Evolutionary conservation across 2,113 vertebrate species (phyloP), one percentile per base, ranked within the genome.

Genomic region (Bagarius yarrelli): DNA sequence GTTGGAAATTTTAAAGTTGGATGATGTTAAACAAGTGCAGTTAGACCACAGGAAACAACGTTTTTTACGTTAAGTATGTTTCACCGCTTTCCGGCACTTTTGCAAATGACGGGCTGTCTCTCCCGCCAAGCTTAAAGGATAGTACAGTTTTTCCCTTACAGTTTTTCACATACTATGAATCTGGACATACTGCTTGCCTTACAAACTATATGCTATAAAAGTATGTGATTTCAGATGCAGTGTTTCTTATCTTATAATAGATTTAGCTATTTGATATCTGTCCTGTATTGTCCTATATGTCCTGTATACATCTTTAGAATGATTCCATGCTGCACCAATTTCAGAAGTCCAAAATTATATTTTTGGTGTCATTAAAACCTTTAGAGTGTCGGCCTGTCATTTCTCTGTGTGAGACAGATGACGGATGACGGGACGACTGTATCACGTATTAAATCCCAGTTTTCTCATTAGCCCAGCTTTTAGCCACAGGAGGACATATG

Each of bases 371-470:
- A 19, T 25, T 59, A 59, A 59, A 36, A 21, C 0, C 11, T 14
- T 36, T 18, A 16, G 34, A 19, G 40, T 32, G 55, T 32, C 64
- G 25, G 73, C 69, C 79, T 34, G 69, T 44, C 50, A 72, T 25
- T 77, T 70, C 75, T 63, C 69, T 30, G 47, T 82, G 78, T 57
- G 47, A 78, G 4, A 21, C 27, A 57, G 53, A 79, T 74, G 40
- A 61, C 59, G 79, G 60, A 77, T 76, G 80, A 57, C 76, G 80
- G 64, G 67, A 82, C 84, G 71, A 80, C 82, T 72, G 72, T 80
- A 76, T 72, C 59, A 27, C 77, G 50, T 44, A 80, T 83, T 66
- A 72, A 77, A 80, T 72, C 57, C 32, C 61, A 32, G 59, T 56
- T 53, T 36, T 82, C 80, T 70, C 70, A 71, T 76, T 79, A 85